These are phyloP conservation scores for Lissocephala sabroskyi DNA, from an alignment of 2,888 invertebrate species.

Conservation along the genomic window DNA sequence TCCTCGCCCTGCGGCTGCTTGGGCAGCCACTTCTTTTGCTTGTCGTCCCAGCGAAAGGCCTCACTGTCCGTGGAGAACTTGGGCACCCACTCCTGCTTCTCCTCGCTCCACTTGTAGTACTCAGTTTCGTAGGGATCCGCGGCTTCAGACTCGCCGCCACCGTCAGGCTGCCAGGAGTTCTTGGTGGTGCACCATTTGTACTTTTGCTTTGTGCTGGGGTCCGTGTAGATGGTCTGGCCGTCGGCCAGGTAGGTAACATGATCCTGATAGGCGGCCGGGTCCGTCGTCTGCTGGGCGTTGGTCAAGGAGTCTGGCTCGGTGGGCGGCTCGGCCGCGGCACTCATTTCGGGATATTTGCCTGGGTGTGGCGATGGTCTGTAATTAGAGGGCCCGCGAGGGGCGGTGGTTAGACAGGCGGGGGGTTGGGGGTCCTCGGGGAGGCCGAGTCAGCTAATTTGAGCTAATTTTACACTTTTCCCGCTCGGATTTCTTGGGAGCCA, in stretches of 20 bases:
- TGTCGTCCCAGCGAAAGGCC: constrained; percentile 76
- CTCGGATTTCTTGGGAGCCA: constrained; percentile 25
- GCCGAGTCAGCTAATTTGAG: constrained; percentile 43
- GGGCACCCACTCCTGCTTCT: constrained; percentile 74
- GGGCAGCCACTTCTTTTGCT: constrained; percentile 77
- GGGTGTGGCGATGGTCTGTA: constrained; percentile 22
- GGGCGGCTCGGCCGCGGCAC: constrained; percentile 22
- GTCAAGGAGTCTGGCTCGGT: constrained; percentile 1
- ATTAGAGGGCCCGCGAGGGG: too few relatives aligned
- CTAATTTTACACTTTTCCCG: constrained; percentile 42
- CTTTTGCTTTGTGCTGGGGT: constrained; percentile 79
- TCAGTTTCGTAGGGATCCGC: constrained; percentile 70
- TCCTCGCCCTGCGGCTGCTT: constrained; percentile 31
- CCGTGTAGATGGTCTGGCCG: constrained; percentile 82
- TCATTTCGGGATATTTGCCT: background rate
- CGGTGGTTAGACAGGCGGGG: too few relatives aligned
- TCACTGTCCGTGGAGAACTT: constrained; percentile 71
- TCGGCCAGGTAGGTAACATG: constrained; percentile 80
- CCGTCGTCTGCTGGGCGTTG: constrained; percentile 32
- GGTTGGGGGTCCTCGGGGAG: too few relatives aligned
- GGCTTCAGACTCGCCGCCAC: constrained; percentile 68
- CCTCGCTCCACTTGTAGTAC: constrained; percentile 68
- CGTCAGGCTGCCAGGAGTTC: constrained; percentile 74
- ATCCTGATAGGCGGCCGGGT: constrained; percentile 71
- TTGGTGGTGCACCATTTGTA: constrained; percentile 77